Base-by-base conservation (phyloP, 2,888 invertebrate genomes). In the Macroteleia sp. region DNA sequence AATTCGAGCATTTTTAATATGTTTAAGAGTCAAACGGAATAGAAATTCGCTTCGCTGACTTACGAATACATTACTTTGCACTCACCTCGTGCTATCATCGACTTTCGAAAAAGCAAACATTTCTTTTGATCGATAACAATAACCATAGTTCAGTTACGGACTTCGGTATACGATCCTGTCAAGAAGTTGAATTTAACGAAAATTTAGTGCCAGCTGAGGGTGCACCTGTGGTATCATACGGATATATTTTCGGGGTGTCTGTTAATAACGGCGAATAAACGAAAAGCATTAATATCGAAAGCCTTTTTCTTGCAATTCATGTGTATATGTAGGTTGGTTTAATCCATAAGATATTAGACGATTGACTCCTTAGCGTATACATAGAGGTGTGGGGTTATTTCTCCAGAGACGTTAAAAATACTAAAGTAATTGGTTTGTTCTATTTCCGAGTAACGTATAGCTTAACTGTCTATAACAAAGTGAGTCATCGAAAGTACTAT, bases 141-240 rank as follows among this genome's bases (percentile, higher is more conserved):
- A 79, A 67, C 69, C 59, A 76, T 42, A 57, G 70, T 46, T 59
- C 12, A 73, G 62, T 67, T 67, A 77, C 54, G 79, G 62, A 64
- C 62, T 73, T 36, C 64, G 17, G 19, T 50, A 20, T 41, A 34
- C 48, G 56, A 61, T 74, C 61, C 70, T 56, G 78, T 75, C 66
- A 34, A 52, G 44, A 74, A 52, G 54, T 57, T 56, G 66, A 71
- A 70, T 69, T 67, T 78, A 80, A 80, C 61, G 73, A 74, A 79
- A 66, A 79, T 81, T 76, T 78, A 81, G 48, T 70, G 76, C 74
- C 71, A 67, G 78, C 77, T 74, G 81, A 75, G 16, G 41, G 19
- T 79, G 79, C 79, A 79, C 75, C 79, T 79, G 79, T 71, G 30
- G 30, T 19, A 64, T 39, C 30, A 50, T 52, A 42, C 34, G 50